Evolutionary conservation across 2,797 vertebrate species (phyloP), one percentile per base, ranked within the genome.

Genomic region (Pseudochirops cupreus): DNA sequence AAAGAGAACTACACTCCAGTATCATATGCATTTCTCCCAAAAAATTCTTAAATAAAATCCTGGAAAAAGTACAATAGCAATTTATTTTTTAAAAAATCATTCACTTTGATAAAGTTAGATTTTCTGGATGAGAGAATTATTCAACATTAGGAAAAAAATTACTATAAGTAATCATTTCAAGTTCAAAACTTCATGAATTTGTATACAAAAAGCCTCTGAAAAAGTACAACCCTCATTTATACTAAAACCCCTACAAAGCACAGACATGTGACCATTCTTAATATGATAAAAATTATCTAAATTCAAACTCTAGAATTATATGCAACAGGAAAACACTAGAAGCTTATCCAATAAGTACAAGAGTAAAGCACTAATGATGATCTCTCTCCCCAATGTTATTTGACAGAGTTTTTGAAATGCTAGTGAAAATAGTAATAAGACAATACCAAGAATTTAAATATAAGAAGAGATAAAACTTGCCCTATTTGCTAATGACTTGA

Each of bases 341-440:
- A 95, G 87, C 54, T 94, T 95, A 62, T 46, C 4, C 14, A 74
- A 39, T 74, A 18, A 74, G 62, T 74, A n/a, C 14, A 74, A 74
- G 14, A 74, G 4, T n/a, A 74, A 74, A n/a, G 62, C 16, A n/a
- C 0, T 39, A 31, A 94, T 87, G 18, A 91, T 93, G 1, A 50
- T 56, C 18, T 55, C 13, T 54, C 62, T 28, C 1, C 54, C 56
- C 29, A 52, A 4, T 55, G 91, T 21, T 39, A 59, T 33, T 82
- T 46, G 90, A 56, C 9, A n/a, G n/a, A 87, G 67, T 59, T 94
- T 95, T 62, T 89, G 92, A 91, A 87, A 87, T 59, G 6, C 52
- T 14, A 31, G 82, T 59, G 31, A 74, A 21, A 1, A 59, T 18
- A 53, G 53, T 6, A 62, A 16, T 93, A 59, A 90, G 4, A 39